These are phyloP conservation scores for Sus cebifrons DNA, from an alignment of 2,797 vertebrate genomes.

Conservation along the genomic window DNA sequence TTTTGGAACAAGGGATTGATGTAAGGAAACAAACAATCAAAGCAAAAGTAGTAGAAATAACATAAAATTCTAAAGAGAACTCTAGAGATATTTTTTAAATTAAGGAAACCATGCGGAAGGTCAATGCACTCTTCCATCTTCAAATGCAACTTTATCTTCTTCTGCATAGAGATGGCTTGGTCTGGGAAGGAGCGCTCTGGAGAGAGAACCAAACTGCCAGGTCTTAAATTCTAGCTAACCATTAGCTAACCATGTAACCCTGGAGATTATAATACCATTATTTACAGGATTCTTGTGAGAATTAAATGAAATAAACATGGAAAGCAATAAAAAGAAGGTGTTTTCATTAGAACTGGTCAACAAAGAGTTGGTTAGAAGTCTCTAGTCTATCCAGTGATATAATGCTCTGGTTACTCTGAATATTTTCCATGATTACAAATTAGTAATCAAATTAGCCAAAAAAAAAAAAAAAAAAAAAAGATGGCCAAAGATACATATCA, in stretches of 20 bases:
- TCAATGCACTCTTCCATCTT: neutral
- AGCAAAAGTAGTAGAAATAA: neutral
- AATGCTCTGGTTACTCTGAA: neutral
- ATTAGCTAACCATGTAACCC: neutral
- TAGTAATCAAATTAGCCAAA: neutral
- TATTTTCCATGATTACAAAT: slow-evolving; percentile 7
- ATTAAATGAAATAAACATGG: neutral
- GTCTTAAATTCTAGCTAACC: neutral
- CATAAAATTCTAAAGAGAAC: neutral
- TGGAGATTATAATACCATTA: neutral
- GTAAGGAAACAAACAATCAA: neutral
- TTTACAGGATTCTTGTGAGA: neutral
- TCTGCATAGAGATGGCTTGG: neutral
- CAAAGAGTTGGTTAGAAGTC: neutral
- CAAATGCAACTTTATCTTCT: neutral
- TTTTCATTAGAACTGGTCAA: neutral
- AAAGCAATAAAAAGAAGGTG: neutral
- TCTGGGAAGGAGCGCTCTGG: neutral
- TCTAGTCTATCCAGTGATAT: neutral
- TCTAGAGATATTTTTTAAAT: neutral
- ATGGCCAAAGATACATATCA: neutral
- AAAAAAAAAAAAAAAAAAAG: neutral
- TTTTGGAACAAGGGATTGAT: neutral
- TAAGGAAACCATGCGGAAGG: neutral
- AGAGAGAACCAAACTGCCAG: neutral